These are phyloP conservation scores for Centropus bengalensis DNA, from an alignment of 2,113 vertebrate species.

Conservation along the genomic window DNA sequence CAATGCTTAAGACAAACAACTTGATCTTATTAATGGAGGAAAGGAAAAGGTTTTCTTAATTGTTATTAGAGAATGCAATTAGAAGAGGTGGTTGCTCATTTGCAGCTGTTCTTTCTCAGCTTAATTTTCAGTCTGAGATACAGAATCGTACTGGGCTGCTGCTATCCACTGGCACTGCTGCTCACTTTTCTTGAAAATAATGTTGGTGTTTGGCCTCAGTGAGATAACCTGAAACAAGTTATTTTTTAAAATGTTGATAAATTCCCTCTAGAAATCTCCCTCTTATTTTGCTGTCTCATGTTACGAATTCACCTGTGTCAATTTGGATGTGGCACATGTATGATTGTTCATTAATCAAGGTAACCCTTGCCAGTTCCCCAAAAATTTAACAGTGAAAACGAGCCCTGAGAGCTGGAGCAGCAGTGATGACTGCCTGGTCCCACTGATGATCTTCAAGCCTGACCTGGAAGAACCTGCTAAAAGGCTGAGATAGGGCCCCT, in stretches of 20 bases:
- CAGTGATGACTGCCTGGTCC: background rate
- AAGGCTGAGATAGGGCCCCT: background rate
- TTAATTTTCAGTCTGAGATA: background rate
- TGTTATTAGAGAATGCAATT: background rate
- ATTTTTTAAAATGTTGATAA: background rate
- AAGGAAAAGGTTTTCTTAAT: background rate
- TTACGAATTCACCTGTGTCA: background rate
- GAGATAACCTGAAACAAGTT: background rate
- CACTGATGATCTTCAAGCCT: background rate
- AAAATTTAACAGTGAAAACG: background rate
- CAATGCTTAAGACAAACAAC: background rate
- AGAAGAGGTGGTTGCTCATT: background rate
- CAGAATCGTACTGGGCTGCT: background rate
- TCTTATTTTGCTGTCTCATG: background rate
- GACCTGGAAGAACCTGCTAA: background rate
- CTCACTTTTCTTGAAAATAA: background rate
- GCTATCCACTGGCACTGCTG: background rate
- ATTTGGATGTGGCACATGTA: background rate
- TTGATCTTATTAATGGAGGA: background rate
- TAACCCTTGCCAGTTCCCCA: background rate
- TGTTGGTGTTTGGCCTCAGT: background rate
- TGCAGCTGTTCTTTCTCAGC: background rate
- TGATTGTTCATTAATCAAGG: accelerated
- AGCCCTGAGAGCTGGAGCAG: background rate
- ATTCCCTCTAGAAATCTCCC: background rate